A percentile compares a stretch with the other conserved stretches of the same genome.
phyloP scores from a whole-genome alignment of 2,888 invertebrate species.

The Argyresthia goedartella region DNA sequence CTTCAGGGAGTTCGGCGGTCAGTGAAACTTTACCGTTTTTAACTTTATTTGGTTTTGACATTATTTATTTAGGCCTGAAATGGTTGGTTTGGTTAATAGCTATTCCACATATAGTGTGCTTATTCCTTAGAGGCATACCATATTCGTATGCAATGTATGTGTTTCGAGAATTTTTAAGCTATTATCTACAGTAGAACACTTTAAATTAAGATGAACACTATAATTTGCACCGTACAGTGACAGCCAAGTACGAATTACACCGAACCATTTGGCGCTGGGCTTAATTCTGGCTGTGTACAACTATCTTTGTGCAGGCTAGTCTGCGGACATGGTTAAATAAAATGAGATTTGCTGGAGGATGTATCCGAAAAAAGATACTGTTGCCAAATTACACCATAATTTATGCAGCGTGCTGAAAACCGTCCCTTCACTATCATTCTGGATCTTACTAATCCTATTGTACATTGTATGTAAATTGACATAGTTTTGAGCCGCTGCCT shows the following conservation, averaged over 20 bases:
- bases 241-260: constrained; percentile 43
- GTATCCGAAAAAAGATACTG: no score
- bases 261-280: constrained; percentile 31
- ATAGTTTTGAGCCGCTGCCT: no score
- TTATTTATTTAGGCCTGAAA: no score
- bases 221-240: background rate
- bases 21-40: no score
- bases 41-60: no score
- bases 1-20: no score
- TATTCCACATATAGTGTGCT: no score
- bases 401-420: background rate
- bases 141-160: no score
- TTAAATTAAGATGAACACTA: background rate
- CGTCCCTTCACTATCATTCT: background rate
- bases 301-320: constrained; percentile 12
- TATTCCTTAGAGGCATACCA: no score
- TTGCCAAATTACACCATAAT: background rate
- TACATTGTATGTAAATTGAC: background rate
- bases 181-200: no score
- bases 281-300: constrained; percentile 45
- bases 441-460: background rate
- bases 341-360: background rate
- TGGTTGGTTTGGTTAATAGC: no score
- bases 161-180: no score
- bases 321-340: constrained; percentile 7